These are phyloP conservation scores for Carcharodon carcharias DNA, from an alignment of 2,797 vertebrate genomes.

Conservation along the genomic window DNA sequence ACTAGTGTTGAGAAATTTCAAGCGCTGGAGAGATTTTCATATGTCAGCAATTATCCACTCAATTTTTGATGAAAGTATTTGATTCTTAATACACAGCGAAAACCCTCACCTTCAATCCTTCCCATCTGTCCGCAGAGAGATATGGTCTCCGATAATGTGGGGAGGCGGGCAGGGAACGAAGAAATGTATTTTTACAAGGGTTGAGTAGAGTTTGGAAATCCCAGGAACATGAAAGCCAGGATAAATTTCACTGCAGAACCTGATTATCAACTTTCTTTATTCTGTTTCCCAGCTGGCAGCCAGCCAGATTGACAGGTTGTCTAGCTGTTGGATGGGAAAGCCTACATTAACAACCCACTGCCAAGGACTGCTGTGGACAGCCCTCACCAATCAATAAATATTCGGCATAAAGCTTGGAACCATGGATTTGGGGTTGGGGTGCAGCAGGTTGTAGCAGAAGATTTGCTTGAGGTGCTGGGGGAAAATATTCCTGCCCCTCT, in stretches of 20 bases:
- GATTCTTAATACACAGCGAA: neutral
- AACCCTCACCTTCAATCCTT: neutral
- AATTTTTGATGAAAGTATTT: neutral
- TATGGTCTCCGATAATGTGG: neutral
- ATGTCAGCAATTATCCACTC: neutral
- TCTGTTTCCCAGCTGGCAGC: neutral
- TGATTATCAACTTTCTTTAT: neutral
- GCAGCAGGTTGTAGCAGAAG: neutral
- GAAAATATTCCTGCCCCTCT: neutral
- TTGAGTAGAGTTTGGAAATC: neutral
- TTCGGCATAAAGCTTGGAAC: neutral
- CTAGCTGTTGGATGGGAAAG: neutral
- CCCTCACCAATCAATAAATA: neutral
- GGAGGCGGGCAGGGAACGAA: neutral
- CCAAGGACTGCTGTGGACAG: neutral
- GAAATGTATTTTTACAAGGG: no score
- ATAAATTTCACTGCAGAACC: neutral
- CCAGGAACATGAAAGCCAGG: neutral
- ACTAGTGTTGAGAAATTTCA: neutral
- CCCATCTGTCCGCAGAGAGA: no score
- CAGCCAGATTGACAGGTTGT: neutral
- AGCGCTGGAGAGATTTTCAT: neutral
- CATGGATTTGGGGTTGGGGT: neutral
- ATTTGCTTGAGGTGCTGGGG: neutral
- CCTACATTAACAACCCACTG: neutral